A percentile compares a stretch with the other conserved stretches of the same genome.
Conservation (phyloP, 2,113 vertebrate species). For the Catharus minimus region DNA sequence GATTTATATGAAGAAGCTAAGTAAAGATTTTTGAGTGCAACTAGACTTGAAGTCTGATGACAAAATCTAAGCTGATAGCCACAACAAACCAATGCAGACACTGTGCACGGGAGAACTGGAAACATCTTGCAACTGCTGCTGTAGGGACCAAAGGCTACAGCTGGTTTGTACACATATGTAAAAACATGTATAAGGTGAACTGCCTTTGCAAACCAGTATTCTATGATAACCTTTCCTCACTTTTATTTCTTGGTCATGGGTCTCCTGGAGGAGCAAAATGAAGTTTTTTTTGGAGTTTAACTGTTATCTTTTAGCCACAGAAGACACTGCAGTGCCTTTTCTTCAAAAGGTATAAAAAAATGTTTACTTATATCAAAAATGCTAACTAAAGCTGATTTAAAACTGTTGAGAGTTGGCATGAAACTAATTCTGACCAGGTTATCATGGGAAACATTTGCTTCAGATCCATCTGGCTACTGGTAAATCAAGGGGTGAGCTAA, state of each 20-base stretch:
- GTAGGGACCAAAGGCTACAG: not conserved
- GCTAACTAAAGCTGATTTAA: not conserved
- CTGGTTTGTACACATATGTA: not conserved
- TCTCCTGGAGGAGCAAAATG: not conserved
- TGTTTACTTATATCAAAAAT: not conserved
- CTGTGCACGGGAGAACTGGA: not conserved
- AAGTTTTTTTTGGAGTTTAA: not conserved
- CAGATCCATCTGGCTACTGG: not conserved
- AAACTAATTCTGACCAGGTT: not conserved
- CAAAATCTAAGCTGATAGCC: not conserved
- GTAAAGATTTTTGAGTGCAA: not conserved
- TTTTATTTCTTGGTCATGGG: not conserved
- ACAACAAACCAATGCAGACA: not conserved
- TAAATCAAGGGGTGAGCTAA: not conserved
- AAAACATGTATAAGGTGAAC: accelerated
- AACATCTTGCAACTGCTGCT: not conserved
- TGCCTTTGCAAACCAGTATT: not conserved
- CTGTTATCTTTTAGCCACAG: not conserved
- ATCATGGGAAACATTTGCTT: not conserved
- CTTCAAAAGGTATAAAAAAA: not conserved
- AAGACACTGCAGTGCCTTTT: not conserved
- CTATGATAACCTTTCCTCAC: not conserved
- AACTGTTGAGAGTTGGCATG: not conserved
- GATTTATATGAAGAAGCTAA: not conserved
- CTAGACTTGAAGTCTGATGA: not conserved